A percentile compares a stretch with the other conserved stretches of the same genome.
Evolutionary conservation across 1,140 invertebrate species (phyloP).

Genomic region (Danaus plexippus): DNA sequence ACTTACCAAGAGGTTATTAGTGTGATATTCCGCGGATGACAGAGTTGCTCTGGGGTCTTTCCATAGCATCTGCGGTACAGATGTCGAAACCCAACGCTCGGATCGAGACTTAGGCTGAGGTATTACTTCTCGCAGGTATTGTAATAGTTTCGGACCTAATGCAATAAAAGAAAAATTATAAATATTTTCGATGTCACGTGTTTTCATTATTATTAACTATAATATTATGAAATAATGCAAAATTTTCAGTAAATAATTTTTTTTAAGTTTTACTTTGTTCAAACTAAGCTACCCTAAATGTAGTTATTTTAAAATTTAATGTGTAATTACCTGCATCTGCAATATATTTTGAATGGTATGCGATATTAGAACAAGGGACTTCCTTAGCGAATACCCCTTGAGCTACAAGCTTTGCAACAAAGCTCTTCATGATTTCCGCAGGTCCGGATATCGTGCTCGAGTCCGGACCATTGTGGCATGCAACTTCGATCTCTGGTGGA

Average conservation of each 20-base stretch:
- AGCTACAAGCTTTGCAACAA: constrained; percentile 78
- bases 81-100: constrained; percentile 89
- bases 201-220: no score
- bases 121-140: constrained; percentile 80
- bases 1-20: constrained; percentile 85
- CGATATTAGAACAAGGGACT: constrained; percentile 86
- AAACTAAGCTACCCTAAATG: no score
- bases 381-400: constrained; percentile 87
- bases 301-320: no score
- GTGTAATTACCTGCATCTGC: constrained; percentile 73
- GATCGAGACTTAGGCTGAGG: constrained; percentile 80
- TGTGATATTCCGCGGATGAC: constrained; percentile 93
- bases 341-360: constrained; percentile 89
- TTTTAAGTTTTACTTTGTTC: no score
- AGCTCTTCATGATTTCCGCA: constrained; percentile 77
- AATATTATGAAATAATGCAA: no score
- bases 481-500: constrained; percentile 81
- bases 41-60: constrained; percentile 75
- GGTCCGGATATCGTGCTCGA: constrained; percentile 91
- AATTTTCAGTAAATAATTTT: no score
- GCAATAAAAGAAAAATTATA: neutral
- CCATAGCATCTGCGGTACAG: constrained; percentile 85
- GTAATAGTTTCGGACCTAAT: constrained; percentile 78
- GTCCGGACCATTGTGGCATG: constrained; percentile 89
- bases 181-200: no score